Base-by-base conservation (phyloP, 2,888 invertebrate genomes). In the Thera obeliscata region DNA sequence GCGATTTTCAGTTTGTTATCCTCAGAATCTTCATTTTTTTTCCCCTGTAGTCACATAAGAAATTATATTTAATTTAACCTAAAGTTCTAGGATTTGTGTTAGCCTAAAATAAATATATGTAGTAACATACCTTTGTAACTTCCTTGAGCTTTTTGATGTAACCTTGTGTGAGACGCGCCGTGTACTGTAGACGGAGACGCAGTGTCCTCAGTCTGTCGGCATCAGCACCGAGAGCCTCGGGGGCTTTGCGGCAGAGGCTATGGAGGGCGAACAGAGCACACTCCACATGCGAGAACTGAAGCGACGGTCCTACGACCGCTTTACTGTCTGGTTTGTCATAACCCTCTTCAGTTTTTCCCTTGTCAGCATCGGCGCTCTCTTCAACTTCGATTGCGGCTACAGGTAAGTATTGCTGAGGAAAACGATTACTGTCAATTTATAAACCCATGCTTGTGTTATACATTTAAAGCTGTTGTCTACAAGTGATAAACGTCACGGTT, bases 261-360 rank as follows among this genome's bases (percentile, higher is more conserved):
- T 96, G 96, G 56, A 96, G 89, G 9, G 95, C 94, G 83, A 95
- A 98, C 78, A 99, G 94, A 48, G 98, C 94, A 93, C 98, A 98
- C 91, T 99, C 99, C 2, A 99, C 98, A 83, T 97, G 96, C 49
- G 98, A 98, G 84, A 99, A 99, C 85, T 98, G 96, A 59, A 99
- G 95, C 69, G 97, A 96, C n/a, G 98, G 98, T 72, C 5, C 41
- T 41, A 41, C 41, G 5, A 96, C 95, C 56, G 96, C 91, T 52
- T 88, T 84, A 4, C 74, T 87, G 62, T 84, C 83, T 6, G 80
- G 52, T 62, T 83, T 83, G 62, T 94, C 75, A 5, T 95, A 94
- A 73, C 95, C 95, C 22, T 67, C 64, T 43, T 61, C 69, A 7
- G 59, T 56, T 11, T 82, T 84, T 66, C 82, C 82, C 35, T 81